These are phyloP conservation scores for Nemapogon koenigi DNA, from an alignment of 2,888 invertebrate genomes.

Conservation along the genomic window DNA sequence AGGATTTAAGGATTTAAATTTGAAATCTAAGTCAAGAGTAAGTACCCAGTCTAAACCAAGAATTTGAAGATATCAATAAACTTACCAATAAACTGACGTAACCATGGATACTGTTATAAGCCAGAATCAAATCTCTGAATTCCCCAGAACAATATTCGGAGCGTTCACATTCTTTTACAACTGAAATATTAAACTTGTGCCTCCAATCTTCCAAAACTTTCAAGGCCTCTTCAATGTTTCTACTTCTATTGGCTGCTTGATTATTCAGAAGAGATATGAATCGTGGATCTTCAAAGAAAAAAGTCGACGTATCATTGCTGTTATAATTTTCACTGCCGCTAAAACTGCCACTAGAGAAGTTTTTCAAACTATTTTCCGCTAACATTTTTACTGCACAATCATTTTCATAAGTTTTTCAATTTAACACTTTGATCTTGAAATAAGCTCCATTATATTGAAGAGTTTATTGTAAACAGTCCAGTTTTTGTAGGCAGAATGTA, in stretches of 20 bases:
- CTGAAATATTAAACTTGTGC: constrained; percentile 42
- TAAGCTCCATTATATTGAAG: no score
- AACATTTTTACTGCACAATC: not conserved
- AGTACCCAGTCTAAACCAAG: not conserved
- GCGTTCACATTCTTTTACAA: constrained; percentile 41
- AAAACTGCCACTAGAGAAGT: not conserved
- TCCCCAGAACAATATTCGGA: constrained; percentile 66
- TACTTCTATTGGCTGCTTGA: constrained; percentile 31
- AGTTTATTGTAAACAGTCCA: no score
- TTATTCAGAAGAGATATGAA: constrained; percentile 39
- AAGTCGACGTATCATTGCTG: constrained; percentile 27
- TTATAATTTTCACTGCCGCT: not conserved
- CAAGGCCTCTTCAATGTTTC: constrained; percentile 39
- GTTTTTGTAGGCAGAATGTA: no score
- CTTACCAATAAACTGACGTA: constrained; percentile 82
- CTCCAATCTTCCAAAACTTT: constrained; percentile 40
- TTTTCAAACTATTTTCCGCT: constrained; percentile 6
- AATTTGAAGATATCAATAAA: constrained; percentile 13
- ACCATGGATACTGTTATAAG: constrained; percentile 78
- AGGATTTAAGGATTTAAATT: not conserved
- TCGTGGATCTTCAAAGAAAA: constrained; percentile 36
- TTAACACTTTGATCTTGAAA: no score
- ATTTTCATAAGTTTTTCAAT: not conserved
- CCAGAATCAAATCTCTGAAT: constrained; percentile 64
- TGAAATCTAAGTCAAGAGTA: not conserved